Conservation (phyloP, 2,113 vertebrate species). For the Tricholaema leucomelas region DNA sequence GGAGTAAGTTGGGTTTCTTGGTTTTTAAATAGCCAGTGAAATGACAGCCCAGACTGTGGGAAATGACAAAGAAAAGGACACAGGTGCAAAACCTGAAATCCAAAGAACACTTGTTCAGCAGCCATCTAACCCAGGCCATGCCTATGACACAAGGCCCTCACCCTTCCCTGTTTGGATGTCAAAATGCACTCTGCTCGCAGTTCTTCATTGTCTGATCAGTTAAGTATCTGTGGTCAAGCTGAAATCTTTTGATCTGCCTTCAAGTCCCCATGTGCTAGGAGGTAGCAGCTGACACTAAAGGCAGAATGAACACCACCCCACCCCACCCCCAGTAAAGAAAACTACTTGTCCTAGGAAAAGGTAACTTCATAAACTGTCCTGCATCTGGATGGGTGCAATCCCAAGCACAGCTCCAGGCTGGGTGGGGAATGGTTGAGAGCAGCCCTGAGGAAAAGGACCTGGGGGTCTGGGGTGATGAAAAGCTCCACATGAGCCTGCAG, state of each 20-base stretch:
- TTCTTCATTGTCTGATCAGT: not conserved
- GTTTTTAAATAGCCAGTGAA: not conserved
- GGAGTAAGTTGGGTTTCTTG: not conserved
- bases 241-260: not conserved
- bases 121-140: not conserved
- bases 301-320: not conserved
- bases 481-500: no score
- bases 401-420: no score
- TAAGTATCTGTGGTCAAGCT: not conserved
- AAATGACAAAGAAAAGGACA: not conserved
- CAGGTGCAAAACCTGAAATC: not conserved
- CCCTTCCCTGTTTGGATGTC: not conserved
- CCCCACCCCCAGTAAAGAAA: not conserved
- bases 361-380: not conserved
- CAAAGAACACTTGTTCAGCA: not conserved
- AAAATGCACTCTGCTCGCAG: not conserved
- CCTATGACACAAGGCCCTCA: not conserved
- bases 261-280: accelerated
- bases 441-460: no score
- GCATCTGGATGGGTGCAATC: no score
- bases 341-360: not conserved
- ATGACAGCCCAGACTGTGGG: not conserved
- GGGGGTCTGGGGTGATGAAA: no score
- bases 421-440: no score
- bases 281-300: not conserved